Evolutionary conservation across 2,113 vertebrate genomes (phyloP), one percentile per base, ranked within the genome.

Genomic region (Damaliscus lunatus): DNA sequence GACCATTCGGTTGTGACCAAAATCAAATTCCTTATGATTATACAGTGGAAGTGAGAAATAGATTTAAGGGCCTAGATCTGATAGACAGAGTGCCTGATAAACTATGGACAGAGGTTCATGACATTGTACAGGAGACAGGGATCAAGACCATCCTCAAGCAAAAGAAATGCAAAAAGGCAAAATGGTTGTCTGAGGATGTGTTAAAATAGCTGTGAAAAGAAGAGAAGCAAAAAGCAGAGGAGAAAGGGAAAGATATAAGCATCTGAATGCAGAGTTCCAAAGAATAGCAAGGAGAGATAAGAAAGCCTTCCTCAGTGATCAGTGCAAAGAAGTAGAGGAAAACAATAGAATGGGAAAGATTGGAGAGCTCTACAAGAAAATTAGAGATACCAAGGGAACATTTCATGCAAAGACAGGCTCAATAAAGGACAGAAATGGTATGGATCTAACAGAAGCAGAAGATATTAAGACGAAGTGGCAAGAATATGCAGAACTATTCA

Each of bases 1-100:
- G 62, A n/a, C 62, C 31, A 8, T 64, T 64, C 0, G 0, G 62
- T 1, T 64, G 4, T 64, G 62, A 64, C 15, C 1, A 2, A 64
- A 64, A n/a, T 64, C 0, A n/a, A n/a, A 64, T 64, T 3, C 60
- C 31, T 64, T 33, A 16, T 33, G 60, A 64, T 33, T 64, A 33
- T 64, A 17, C 7, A n/a, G 62, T 64, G 3, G 62, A 64, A 64
- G 7, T 64, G 62, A 64, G 31, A 64, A 64, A 64, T 17, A 64
- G 15, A 64, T 64, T 33, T n/a, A 64, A 64, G 15, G 62, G 62
- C 4, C 31, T 64, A 33, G 62, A 64, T 64, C 31, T 17, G 62
- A 4, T 64, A 57, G 55, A 57, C 21, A 33, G 62, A n/a, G 1
- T 4, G 31, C 31, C 7, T 64, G 15, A 64, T 33, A 7, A 64